These are phyloP conservation scores for Gibbula magus DNA, from an alignment of 2,888 invertebrate species.

Conservation along the genomic window DNA sequence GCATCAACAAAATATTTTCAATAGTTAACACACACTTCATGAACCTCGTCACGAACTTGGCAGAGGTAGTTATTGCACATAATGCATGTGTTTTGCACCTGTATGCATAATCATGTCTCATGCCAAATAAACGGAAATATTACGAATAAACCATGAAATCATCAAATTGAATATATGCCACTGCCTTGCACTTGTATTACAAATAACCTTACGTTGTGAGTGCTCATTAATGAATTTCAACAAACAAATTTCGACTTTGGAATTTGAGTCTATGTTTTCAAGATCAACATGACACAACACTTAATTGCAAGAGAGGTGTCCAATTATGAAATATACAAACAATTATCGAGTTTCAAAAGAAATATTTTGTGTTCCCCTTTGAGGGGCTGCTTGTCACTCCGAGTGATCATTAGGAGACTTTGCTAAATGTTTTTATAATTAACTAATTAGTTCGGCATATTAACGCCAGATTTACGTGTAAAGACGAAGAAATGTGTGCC, in stretches of 20 bases:
- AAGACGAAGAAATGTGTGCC: not conserved
- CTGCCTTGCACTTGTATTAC: too few relatives aligned
- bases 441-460: not conserved
- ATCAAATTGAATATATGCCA: too few relatives aligned
- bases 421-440: not conserved
- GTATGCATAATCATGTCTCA: too few relatives aligned
- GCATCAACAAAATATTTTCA: too few relatives aligned
- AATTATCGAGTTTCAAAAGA: constrained; percentile 13
- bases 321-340: not conserved
- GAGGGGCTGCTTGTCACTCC: not conserved
- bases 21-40: too few relatives aligned
- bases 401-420: not conserved
- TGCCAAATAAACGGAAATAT: too few relatives aligned
- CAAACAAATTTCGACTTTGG: not conserved
- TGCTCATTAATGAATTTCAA: not conserved
- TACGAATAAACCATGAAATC: too few relatives aligned
- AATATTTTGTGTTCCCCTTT: not conserved
- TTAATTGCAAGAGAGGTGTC: not conserved
- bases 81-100: too few relatives aligned
- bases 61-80: too few relatives aligned
- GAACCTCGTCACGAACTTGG: too few relatives aligned
- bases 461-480: not conserved
- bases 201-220: too few relatives aligned
- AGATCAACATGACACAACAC: not conserved
- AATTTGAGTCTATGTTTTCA: not conserved